Base-by-base conservation (phyloP, 2,113 vertebrate species). In the Cephalopterus ornatus region DNA sequence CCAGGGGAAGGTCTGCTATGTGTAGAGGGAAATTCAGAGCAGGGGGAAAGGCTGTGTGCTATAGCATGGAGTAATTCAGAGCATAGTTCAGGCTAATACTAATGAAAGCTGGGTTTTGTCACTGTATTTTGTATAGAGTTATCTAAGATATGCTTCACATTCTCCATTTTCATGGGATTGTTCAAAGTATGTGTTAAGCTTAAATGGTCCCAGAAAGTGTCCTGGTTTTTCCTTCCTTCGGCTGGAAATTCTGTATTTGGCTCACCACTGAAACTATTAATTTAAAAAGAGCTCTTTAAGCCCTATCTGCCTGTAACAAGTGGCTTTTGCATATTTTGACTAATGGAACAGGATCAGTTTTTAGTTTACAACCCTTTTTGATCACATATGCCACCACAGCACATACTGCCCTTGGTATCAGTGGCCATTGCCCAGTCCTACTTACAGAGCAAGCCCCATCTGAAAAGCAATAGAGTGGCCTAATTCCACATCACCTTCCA, bases 331-430 rank as follows among this genome's bases (percentile, higher is more conserved):
- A 11, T 65, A 42, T 32, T 30, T 73, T 70, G 41, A 52, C 30
- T 24, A 33, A 39, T 35, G 42, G 14, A 56, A 26, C 4, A 4
- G 47, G 23, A 6, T n/a, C 37, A 3, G 6, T 42, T 20, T 47
- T n/a, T 22, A 53, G 26, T 46, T 50, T 47, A 24, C 23, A n/a
- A 17, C 5, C 30, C 5, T 3, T 5, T 41, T 74, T 19, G 6
- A 14, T 79, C 6, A 4, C 9, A 7, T 23, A 22, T 68, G 28
- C 39, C 49, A 37, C 35, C 12, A 7, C 18, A 63, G 26, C 5
- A 41, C 4, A 2, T 35, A 9, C 3, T 23, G 13, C 26, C 15
- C 6, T 42, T 42, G 3, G 14, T 27, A 20, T 37, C 9, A 3
- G 37, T 21, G 28, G 28, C 28, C 14, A 21, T 32, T 65, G 65